Conservation (phyloP, 2,888 invertebrate species). For the Drosophila prostipennis region DNA sequence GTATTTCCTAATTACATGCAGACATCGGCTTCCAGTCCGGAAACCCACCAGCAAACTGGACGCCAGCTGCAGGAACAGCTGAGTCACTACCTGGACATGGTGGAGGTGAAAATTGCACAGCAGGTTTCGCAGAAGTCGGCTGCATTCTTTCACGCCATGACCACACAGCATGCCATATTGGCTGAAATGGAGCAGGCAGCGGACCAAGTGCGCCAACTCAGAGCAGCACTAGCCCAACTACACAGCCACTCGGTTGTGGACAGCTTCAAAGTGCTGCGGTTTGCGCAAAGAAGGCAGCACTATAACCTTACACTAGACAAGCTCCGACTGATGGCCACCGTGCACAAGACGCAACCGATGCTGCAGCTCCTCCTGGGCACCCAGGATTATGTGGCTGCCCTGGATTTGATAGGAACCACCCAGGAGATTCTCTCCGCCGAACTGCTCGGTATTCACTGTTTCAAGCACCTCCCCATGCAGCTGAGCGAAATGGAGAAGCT, state of each 20-base stretch:
- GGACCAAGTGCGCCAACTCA: slow-evolving; percentile 89
- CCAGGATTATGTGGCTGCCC: slow-evolving; percentile 98
- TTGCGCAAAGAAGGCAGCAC: slow-evolving; percentile 88
- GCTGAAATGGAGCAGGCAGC: slow-evolving; percentile 95
- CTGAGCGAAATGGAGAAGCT: slow-evolving; percentile 97
- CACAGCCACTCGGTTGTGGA: slow-evolving; percentile 92
- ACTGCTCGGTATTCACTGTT: slow-evolving; percentile 96
- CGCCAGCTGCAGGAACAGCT: slow-evolving; percentile 94
- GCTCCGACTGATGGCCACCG: slow-evolving; percentile 95
- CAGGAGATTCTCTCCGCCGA: slow-evolving; percentile 96
- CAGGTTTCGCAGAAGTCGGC: slow-evolving; percentile 93
- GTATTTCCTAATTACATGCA: slow-evolving; percentile 90
- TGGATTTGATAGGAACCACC: slow-evolving; percentile 97
- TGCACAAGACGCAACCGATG: slow-evolving; percentile 98
- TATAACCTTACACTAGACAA: slow-evolving; percentile 88
- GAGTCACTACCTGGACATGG: slow-evolving; percentile 96
- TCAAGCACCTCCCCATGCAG: slow-evolving; percentile 97
- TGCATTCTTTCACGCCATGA: slow-evolving; percentile 99
- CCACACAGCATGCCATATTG: slow-evolving; percentile 98
- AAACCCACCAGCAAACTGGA: slow-evolving; percentile 84
- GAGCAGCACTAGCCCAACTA: slow-evolving; percentile 90
- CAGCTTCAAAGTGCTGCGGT: slow-evolving; percentile 91
- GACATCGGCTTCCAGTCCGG: slow-evolving; percentile 23
- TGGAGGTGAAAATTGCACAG: slow-evolving; percentile 87
- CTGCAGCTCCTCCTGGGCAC: slow-evolving; percentile 97